A percentile compares a stretch with the other conserved stretches of the same genome.
phyloP scores from a whole-genome alignment of 2,797 vertebrate species.

The Scleropages formosus region DNA sequence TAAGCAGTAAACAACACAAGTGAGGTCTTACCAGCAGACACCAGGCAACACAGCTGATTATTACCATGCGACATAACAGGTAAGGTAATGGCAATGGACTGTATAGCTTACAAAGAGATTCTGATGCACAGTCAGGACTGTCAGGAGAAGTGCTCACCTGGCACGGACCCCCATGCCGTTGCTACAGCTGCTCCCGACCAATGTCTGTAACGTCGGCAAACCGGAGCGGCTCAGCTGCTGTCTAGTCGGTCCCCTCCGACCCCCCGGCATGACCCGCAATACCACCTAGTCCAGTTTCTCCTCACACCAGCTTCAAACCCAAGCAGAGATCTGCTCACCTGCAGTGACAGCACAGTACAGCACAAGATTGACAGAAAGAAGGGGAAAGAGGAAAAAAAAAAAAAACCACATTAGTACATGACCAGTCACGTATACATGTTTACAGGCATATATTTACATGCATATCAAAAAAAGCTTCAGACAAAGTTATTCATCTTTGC shows the following conservation, averaged over 20 bases:
- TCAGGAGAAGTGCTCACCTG: constrained; percentile 67
- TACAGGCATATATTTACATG: too few relatives aligned
- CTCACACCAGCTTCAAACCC: constrained; percentile 66
- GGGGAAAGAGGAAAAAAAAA: too few relatives aligned
- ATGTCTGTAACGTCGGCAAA: constrained; percentile 93
- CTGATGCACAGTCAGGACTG: too few relatives aligned
- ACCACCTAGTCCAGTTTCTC: constrained; percentile 75
- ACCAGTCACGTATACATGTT: neutral
- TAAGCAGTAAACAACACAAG: too few relatives aligned
- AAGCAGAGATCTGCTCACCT: constrained; percentile 59
- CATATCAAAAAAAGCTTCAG: neutral
- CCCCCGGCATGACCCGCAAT: constrained; percentile 93
- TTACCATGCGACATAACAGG: neutral
- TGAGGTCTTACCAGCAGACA: too few relatives aligned
- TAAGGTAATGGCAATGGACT: neutral
- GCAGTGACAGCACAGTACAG: constrained; percentile 44
- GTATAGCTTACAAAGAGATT: neutral
- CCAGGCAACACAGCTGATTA: neutral
- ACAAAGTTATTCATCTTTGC: neutral
- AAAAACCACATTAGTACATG: neutral
- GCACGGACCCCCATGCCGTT: constrained; percentile 90
- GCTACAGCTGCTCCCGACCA: constrained; percentile 86
- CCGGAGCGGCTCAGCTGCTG: constrained; percentile 97
- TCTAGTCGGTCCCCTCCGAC: constrained; percentile 98
- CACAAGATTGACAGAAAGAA: too few relatives aligned